Percentiles rank a stretch among this genome's conserved stretches.
Evolutionary conservation across 1,140 invertebrate species (phyloP).

Genomic region (Melanaphis sacchari): DNA sequence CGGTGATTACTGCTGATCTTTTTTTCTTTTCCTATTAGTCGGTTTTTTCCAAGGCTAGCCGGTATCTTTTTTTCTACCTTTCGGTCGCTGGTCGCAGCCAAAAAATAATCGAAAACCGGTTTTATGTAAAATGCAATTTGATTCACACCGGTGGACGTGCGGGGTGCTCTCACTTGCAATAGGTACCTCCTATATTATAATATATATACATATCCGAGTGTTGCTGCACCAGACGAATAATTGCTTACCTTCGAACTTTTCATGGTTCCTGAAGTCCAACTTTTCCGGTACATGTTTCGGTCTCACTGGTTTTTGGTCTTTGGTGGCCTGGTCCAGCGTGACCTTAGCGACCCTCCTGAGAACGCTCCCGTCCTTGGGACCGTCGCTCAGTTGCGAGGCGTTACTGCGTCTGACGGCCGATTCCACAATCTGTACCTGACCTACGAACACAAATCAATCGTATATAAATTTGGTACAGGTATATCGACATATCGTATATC

Average conservation of each 20-base stretch:
- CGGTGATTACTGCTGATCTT: slow-evolving; percentile 54
- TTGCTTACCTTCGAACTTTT: slow-evolving; percentile 86
- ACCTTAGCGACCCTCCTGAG: slow-evolving; percentile 84
- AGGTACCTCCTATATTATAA: too few species aligned
- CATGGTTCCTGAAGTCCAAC: slow-evolving; percentile 80
- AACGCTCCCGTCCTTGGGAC: slow-evolving; percentile 71
- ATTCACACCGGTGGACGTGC: not conserved
- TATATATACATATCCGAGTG: not conserved
- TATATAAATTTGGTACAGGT: not conserved
- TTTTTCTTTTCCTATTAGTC: slow-evolving; percentile 49
- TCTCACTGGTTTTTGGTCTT: slow-evolving; percentile 67
- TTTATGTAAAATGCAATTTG: slow-evolving; percentile 46
- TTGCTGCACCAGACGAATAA: not conserved
- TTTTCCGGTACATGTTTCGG: slow-evolving; percentile 83
- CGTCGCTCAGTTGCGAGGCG: slow-evolving; percentile 60
- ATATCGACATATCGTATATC: not conserved
- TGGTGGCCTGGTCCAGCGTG: slow-evolving; percentile 73
- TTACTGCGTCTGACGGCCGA: slow-evolving; percentile 29
- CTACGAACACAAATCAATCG: not conserved
- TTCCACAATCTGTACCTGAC: slow-evolving; percentile 32
- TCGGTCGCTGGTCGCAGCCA: not conserved
- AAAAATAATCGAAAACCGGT: slow-evolving; percentile 54
- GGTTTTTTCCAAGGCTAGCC: slow-evolving; percentile 47
- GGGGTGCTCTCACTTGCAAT: not conserved
- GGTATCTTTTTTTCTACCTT: slow-evolving; percentile 39